Base-by-base conservation (phyloP, 2,888 invertebrate genomes). In the Dynastes maya region DNA sequence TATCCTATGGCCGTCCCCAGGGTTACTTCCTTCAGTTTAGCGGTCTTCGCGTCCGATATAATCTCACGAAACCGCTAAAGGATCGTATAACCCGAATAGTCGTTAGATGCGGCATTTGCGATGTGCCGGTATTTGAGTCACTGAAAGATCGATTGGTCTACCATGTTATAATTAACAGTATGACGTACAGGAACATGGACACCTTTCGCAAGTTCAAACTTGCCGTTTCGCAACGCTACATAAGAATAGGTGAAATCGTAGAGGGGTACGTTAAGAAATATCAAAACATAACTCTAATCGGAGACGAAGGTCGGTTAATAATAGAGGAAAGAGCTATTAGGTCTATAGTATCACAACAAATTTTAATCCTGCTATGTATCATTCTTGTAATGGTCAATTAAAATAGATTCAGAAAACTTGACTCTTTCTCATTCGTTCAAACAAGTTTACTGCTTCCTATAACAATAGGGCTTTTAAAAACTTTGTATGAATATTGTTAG, bases 1-100 rank as follows among this genome's bases (percentile, higher is more conserved):
- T 87, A 58, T 83, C 85, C 49, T 83, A 86, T 55, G 87, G 87
- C 0, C 85, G 86, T 76, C 86, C 87, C 4, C 86, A 86, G 0
- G 75, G 74, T 22, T 96, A 96, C 0, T 97, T 96, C 85, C 89
- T 97, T 2, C 97, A 97, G 89, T 89, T 94, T 77, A 96, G 97
- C 16, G 97, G 97, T 1, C 82, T 95, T 9, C 91, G 89, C 83
- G 93, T 96, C 0, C 89, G 90, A 1, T 96, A 94, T 83, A 92
- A 97, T 87, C 87, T 94, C 22, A 88, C 88, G 0, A 90, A 90
- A 80, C 91, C 91, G 0, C 86, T 90, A 0, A 93, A 94, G 1
- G 88, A 89, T 0, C 91, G 96, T 83, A 94, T 97, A 0, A 86
- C 90, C 0, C 90, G 91, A 1, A 92, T 92, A 0, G 86, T 90